Percentiles rank a stretch among this genome's conserved stretches.
Conservation (phyloP, 1,140 invertebrate species). For the Drosophila hydei region DNA sequence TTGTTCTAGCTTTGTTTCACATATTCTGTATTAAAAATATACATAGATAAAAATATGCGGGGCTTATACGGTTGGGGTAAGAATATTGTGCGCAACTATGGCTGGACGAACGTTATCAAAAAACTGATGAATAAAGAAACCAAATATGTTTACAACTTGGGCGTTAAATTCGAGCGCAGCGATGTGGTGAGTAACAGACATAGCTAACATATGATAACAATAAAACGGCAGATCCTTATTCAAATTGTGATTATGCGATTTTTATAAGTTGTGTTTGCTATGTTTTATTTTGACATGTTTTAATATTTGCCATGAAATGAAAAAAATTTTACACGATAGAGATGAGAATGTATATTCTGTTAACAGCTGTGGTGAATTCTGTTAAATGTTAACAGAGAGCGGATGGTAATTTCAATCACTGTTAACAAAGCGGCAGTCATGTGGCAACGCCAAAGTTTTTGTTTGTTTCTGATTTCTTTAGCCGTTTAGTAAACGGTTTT, state of each 20-base stretch:
- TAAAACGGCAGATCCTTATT: not conserved
- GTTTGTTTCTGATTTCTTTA: conserved; percentile 19
- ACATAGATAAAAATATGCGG: conserved; percentile 45
- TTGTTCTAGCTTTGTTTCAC: conserved; percentile 48
- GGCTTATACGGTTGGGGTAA: conserved; percentile 28
- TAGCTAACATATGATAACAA: not conserved
- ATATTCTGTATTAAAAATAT: conserved; percentile 43
- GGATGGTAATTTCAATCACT: too few species aligned
- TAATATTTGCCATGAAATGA: not conserved
- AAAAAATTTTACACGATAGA: not conserved
- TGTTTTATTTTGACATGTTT: not conserved
- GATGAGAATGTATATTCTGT: not conserved
- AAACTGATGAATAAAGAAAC: conserved; percentile 46
- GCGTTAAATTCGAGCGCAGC: conserved; percentile 59
- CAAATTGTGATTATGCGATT: too few species aligned
- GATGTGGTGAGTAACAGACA: conserved; percentile 64
- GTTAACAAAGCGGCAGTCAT: not conserved
- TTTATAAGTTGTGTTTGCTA: not conserved
- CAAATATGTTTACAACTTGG: conserved; percentile 72
- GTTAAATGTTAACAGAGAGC: not conserved
- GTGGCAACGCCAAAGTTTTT: conserved; percentile 29
- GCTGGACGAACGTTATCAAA: conserved; percentile 39
- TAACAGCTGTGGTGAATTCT: conserved; percentile 4
- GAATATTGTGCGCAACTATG: conserved; percentile 34
- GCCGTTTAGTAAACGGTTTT: conserved; percentile 8